Evolutionary conservation across 2,888 invertebrate genomes (phyloP).

Genomic region (Synanthedon andrenaeformis): DNA sequence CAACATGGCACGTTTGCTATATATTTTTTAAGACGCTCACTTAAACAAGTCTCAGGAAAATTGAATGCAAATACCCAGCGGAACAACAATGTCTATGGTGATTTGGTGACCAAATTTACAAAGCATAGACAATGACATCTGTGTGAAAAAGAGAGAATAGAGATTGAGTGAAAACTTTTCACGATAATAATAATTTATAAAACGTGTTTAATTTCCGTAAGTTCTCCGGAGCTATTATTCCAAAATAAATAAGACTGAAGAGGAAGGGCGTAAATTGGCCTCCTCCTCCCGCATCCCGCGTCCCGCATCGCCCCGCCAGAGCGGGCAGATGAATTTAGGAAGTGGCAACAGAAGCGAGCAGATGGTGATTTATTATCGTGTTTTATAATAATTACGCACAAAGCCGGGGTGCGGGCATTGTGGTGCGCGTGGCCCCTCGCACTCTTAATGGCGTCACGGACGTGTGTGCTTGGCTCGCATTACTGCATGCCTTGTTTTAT

Average conservation of each 20-base stretch:
- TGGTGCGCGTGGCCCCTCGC: constrained; percentile 19
- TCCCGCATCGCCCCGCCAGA: constrained; percentile 3
- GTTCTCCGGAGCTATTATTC: constrained; percentile 46
- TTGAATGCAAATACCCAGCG: too few species aligned
- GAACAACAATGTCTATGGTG: constrained; percentile 8
- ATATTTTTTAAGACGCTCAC: too few species aligned
- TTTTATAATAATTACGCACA: constrained; percentile 61
- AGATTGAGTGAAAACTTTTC: constrained; percentile 10
- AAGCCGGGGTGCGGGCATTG: constrained; percentile 36
- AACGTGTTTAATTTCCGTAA: constrained; percentile 52
- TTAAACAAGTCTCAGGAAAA: too few species aligned
- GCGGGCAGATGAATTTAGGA: constrained; percentile 50
- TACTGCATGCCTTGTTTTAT: constrained; percentile 30
- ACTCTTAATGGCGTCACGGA: constrained; percentile 27
- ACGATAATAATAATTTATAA: constrained; percentile 3
- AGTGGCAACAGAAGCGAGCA: constrained; percentile 58
- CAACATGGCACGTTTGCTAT: too few species aligned
- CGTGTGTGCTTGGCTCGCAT: constrained; percentile 26
- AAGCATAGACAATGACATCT: too few species aligned
- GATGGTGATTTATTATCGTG: constrained; percentile 65
- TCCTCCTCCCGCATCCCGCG: constrained; percentile 9
- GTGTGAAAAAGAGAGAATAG: too few species aligned
- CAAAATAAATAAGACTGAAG: constrained; percentile 52
- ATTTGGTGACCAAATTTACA: constrained; percentile 11
- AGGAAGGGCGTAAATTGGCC: constrained; percentile 44